Evolutionary conservation across 2,888 invertebrate species (phyloP).

Genomic region (Bembecia ichneumoniformis): DNA sequence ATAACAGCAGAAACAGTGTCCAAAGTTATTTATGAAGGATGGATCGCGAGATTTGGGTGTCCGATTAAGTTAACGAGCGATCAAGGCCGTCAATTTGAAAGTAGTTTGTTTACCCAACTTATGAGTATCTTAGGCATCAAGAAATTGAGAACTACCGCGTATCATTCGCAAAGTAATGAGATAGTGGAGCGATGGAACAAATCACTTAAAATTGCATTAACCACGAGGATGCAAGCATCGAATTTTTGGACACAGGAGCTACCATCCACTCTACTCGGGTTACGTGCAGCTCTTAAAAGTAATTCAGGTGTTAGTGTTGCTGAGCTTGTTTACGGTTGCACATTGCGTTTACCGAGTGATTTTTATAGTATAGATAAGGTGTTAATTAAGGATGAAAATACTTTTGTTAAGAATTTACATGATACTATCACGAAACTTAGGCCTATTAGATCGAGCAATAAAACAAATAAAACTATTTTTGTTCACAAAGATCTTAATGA

Average conservation of each 20-base stretch:
- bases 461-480: no score
- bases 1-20: not conserved
- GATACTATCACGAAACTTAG: no score
- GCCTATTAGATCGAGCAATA: no score
- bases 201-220: constrained; percentile 14
- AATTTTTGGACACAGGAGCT: constrained; percentile 14
- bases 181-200: constrained; percentile 15
- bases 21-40: not conserved
- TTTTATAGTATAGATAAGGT: constrained; percentile 11
- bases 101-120: constrained; percentile 8
- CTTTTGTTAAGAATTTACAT: no score
- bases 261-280: constrained; percentile 23
- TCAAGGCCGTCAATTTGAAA: constrained; percentile 13
- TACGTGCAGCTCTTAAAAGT: constrained; percentile 14
- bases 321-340: constrained; percentile 17
- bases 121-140: constrained; percentile 9
- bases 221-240: constrained; percentile 4
- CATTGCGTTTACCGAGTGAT: constrained; percentile 19
- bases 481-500: no score
- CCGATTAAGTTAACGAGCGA: constrained; percentile 11
- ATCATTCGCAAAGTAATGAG: constrained; percentile 14
- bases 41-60: no score
- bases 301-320: constrained; percentile 17
- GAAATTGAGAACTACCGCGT: constrained; percentile 12
- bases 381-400: no score